Percentiles rank a stretch among this genome's conserved stretches.
These are phyloP conservation scores for Drosophila kohkoa DNA, from an alignment of 1,140 invertebrate species.

Conservation along the genomic window DNA sequence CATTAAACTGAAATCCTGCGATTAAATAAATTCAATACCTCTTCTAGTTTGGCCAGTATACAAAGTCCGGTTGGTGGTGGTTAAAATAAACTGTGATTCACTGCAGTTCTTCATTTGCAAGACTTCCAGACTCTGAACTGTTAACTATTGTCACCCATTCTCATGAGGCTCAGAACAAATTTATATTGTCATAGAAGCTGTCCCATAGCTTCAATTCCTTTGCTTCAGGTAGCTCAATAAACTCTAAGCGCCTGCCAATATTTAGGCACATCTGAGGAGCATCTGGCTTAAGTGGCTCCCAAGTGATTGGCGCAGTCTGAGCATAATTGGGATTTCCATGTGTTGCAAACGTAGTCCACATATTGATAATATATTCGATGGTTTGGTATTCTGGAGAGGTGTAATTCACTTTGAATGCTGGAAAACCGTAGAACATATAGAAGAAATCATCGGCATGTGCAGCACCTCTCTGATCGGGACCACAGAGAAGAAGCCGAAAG, in stretches of 20 bases:
- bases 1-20: too few relatives aligned
- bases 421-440: conserved; percentile 86
- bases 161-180: conserved; percentile 85
- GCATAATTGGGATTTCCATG: conserved; percentile 69
- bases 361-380: conserved; percentile 74
- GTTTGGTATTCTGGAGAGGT: conserved; percentile 68
- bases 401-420: conserved; percentile 79
- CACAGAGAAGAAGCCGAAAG: conserved; percentile 76
- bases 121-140: too few relatives aligned
- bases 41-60: too few relatives aligned
- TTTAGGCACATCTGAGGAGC: conserved; percentile 74
- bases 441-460: conserved; percentile 88
- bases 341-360: conserved; percentile 84
- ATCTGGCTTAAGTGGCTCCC: conserved; percentile 53
- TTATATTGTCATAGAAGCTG: conserved; percentile 59
- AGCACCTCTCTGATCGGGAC: conserved; percentile 67
- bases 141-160: conserved; percentile 73
- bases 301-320: conserved; percentile 29
- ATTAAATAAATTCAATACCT: too few relatives aligned
- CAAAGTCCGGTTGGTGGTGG: too few relatives aligned
- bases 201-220: conserved; percentile 84
- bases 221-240: conserved; percentile 76
- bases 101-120: too few relatives aligned
- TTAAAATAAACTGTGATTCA: too few relatives aligned
- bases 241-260: conserved; percentile 71